These are phyloP conservation scores for Drosophila parabipectinata DNA, from an alignment of 1,140 invertebrate genomes.

Conservation along the genomic window DNA sequence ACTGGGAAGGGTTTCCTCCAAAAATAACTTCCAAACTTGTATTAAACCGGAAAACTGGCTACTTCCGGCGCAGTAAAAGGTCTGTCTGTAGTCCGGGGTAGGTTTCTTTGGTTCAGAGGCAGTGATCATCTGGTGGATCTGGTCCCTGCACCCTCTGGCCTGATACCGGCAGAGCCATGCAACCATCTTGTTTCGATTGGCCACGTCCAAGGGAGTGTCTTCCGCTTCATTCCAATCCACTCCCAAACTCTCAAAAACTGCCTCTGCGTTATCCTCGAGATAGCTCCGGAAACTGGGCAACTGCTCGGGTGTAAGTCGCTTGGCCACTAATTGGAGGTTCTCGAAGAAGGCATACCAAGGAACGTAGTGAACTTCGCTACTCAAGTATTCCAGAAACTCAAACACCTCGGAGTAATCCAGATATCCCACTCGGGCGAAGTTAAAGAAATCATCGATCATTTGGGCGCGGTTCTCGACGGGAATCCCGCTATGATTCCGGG, in stretches of 20 bases:
- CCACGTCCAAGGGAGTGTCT: constrained; percentile 67
- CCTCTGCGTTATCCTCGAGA: constrained; percentile 36
- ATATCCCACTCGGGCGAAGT: constrained; percentile 86
- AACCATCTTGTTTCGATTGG: constrained; percentile 79
- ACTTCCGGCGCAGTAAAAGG: constrained; percentile 86
- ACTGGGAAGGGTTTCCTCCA: constrained; percentile 25
- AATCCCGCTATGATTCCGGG: constrained; percentile 85
- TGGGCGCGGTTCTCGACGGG: constrained; percentile 90
- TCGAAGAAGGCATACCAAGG: constrained; percentile 85
- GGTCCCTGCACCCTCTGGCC: constrained; percentile 80
- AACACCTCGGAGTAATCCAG: constrained; percentile 85
- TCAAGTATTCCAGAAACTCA: constrained; percentile 85
- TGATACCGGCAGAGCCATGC: constrained; percentile 85
- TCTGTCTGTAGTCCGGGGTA: constrained; percentile 85
- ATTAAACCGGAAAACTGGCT: constrained; percentile 58
- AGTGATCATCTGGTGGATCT: constrained; percentile 43
- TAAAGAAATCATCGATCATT: constrained; percentile 90
- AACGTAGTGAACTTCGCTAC: constrained; percentile 85
- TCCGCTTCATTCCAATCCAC: constrained; percentile 16
- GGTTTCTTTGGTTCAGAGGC: constrained; percentile 33
- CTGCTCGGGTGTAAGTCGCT: constrained; percentile 42
- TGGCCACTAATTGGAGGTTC: constrained; percentile 39
- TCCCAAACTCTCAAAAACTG: constrained; percentile 51
- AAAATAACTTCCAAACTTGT: constrained; percentile 14
- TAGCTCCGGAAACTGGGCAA: constrained; percentile 53